Evolutionary conservation across 2,888 invertebrate species (phyloP).

Genomic region (Cosmia pyralina): DNA sequence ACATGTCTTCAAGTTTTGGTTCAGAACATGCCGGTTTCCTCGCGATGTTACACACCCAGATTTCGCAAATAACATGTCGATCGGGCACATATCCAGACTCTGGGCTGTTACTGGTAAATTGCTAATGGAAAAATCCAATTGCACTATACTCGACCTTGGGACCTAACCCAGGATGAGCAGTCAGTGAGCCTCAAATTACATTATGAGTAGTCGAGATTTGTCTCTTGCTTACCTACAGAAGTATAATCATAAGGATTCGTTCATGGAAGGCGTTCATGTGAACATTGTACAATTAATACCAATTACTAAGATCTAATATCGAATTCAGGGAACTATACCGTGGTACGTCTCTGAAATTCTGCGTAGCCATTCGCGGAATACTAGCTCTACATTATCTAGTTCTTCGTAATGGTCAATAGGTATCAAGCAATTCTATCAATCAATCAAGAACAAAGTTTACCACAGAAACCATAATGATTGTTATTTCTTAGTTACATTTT

Average conservation of each 20-base stretch:
- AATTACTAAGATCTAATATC: slow-evolving; percentile 6
- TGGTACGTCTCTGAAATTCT: slow-evolving; percentile 7
- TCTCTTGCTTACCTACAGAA: not conserved
- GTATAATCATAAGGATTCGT: no score
- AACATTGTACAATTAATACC: slow-evolving; percentile 9
- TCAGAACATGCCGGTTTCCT: no score
- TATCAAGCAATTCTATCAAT: not conserved
- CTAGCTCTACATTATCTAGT: not conserved
- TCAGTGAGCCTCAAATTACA: not conserved
- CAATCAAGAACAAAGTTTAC: not conserved
- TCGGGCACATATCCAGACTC: not conserved
- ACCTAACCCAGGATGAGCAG: not conserved
- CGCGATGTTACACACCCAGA: not conserved
- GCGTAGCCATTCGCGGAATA: not conserved
- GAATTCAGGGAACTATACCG: slow-evolving; percentile 5
- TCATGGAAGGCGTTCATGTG: not conserved
- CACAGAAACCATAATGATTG: not conserved
- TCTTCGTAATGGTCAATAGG: not conserved
- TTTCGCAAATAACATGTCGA: not conserved
- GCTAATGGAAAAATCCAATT: not conserved
- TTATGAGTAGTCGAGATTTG: not conserved
- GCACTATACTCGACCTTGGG: not conserved
- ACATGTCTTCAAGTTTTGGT: no score
- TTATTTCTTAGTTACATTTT: not conserved
- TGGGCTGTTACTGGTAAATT: not conserved